A percentile compares a stretch with the other conserved stretches of the same genome.
These are phyloP conservation scores for Alethe castanea DNA, from an alignment of 2,113 vertebrate species.

Conservation along the genomic window DNA sequence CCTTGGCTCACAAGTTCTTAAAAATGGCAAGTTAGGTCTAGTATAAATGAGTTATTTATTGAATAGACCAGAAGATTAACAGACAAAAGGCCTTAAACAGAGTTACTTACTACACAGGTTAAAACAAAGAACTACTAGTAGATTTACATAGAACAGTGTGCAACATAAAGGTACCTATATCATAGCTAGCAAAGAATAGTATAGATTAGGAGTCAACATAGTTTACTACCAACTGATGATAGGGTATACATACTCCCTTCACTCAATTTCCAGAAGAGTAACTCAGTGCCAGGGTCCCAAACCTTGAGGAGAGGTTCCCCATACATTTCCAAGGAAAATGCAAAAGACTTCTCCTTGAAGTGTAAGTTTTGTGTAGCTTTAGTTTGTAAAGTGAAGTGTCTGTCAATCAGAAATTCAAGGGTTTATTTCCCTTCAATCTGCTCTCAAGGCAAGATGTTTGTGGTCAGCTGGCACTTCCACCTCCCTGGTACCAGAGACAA, in stretches of 20 bases:
- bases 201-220: neutral
- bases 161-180: too few relatives aligned
- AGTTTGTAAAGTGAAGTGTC: neutral
- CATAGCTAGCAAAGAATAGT: neutral
- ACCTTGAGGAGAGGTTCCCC: neutral
- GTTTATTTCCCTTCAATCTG: neutral
- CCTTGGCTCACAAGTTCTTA: neutral
- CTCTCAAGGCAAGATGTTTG: neutral
- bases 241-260: neutral
- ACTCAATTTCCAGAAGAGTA: neutral
- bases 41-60: neutral
- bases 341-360: neutral
- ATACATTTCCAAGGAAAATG: neutral
- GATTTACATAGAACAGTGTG: neutral
- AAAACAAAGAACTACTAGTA: neutral
- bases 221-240: neutral
- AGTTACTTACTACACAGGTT: neutral
- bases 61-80: neutral
- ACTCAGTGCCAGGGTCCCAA: neutral
- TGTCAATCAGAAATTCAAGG: neutral
- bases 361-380: neutral
- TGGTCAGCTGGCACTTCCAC: neutral
- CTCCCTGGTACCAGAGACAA: neutral
- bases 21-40: neutral
- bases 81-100: neutral